Conservation (phyloP, 2,113 vertebrate species). For the Siphamia tubifer region DNA sequence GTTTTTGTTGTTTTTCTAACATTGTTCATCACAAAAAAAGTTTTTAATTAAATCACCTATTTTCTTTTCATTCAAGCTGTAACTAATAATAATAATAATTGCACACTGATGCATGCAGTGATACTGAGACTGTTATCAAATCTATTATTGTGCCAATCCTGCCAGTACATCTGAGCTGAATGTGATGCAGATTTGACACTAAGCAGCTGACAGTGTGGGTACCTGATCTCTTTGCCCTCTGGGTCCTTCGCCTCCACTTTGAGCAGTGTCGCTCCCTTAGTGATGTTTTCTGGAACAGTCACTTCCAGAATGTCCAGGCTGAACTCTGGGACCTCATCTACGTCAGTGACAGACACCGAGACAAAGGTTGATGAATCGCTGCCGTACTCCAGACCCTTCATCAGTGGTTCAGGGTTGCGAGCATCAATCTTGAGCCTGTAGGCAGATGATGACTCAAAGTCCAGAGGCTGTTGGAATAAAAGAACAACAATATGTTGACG, state of each 20-base stretch:
- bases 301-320: slow-evolving; percentile 42
- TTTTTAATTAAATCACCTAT: too few species aligned
- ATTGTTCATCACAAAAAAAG: too few species aligned
- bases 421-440: slow-evolving; percentile 83
- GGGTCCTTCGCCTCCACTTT: slow-evolving; percentile 85
- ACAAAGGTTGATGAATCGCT: slow-evolving; percentile 76
- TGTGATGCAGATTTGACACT: background rate
- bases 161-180: too few species aligned
- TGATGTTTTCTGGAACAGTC: slow-evolving; percentile 76
- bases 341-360: slow-evolving; percentile 76
- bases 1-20: too few species aligned
- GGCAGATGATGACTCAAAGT: slow-evolving; percentile 83
- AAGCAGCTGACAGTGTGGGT: slow-evolving; percentile 28
- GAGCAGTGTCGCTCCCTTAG: slow-evolving; percentile 74
- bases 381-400: slow-evolving; percentile 78
- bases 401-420: slow-evolving; percentile 89
- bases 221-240: slow-evolving; percentile 87
- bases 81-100: too few species aligned
- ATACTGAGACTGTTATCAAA: too few species aligned
- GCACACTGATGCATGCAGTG: too few species aligned
- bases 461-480: slow-evolving; percentile 79
- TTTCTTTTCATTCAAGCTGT: too few species aligned
- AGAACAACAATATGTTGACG: background rate
- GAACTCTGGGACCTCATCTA: slow-evolving; percentile 87
- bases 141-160: too few species aligned